phyloP scores from a whole-genome alignment of 1,140 invertebrate genomes.

The Tetragonula clypearis region DNA sequence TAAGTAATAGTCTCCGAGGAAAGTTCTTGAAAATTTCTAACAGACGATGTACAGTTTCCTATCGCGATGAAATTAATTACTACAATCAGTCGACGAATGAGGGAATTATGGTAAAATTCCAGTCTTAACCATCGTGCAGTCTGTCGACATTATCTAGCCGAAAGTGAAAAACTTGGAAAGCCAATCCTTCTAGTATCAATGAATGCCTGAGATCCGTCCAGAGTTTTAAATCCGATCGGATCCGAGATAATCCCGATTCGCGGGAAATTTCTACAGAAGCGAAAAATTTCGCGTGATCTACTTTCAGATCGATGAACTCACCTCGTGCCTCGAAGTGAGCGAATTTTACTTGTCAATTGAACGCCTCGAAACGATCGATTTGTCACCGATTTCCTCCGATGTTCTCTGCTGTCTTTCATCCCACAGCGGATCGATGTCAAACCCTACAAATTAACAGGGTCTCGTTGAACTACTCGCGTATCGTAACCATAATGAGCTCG shows the following conservation, averaged over 20 bases:
- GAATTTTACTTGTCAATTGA: neutral
- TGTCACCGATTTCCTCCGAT: neutral
- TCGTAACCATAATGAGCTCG: neutral
- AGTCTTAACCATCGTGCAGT: neutral
- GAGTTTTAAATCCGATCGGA: neutral
- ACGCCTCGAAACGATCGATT: neutral
- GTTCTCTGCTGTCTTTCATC: neutral
- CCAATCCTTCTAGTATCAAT: neutral
- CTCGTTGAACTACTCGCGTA: neutral
- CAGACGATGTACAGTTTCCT: neutral
- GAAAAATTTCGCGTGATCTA: neutral
- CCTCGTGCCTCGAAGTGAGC: neutral
- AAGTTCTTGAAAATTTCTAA: no score
- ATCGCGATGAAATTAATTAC: neutral
- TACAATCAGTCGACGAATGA: neutral
- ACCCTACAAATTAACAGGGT: neutral
- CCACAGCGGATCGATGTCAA: neutral
- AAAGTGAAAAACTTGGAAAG: neutral
- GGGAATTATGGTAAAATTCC: neutral
- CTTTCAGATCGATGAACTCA: neutral
- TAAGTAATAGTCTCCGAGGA: no score
- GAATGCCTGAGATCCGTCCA: neutral
- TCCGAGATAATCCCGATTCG: slow-evolving; percentile 1
- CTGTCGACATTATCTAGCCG: no score
- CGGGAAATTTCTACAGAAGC: neutral